Conservation (phyloP, 2,888 invertebrate genomes). For the Caenorhabditis auriculariae region DNA sequence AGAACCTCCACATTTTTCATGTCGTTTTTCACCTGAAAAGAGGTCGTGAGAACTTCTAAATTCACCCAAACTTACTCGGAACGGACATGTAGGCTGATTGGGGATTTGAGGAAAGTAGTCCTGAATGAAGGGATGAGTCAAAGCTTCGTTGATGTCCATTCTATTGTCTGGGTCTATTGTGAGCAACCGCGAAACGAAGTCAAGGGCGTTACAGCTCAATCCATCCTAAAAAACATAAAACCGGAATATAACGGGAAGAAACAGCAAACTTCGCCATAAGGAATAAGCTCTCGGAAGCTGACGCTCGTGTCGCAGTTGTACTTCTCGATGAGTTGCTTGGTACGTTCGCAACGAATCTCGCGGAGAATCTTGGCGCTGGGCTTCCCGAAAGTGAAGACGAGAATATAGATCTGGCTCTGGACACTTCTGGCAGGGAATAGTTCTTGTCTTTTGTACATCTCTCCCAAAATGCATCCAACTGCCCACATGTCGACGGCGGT, state of each 20-base stretch:
- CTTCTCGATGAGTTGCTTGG: conserved; percentile 45
- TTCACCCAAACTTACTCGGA: conserved; percentile 11
- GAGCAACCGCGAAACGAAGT: conserved; percentile 44
- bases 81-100: conserved; percentile 16
- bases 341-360: conserved; percentile 54
- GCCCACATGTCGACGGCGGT: conserved; percentile 62
- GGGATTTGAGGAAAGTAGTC: neutral
- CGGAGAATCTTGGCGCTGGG: conserved; percentile 46
- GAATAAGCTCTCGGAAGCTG: too few species aligned
- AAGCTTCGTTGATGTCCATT: conserved; percentile 46
- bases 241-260: neutral
- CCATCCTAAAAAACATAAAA: too few species aligned
- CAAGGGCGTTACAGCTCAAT: conserved; percentile 44
- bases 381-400: conserved; percentile 49
- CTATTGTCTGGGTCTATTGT: conserved; percentile 42
- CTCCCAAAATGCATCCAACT: conserved; percentile 58
- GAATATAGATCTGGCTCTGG: conserved; percentile 54
- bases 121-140: conserved; percentile 45
- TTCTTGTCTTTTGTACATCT: conserved; percentile 56
- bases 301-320: too few species aligned
- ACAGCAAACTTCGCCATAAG: neutral
- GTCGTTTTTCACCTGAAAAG: conserved; percentile 55
- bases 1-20: conserved; percentile 58
- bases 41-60: neutral
- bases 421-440: conserved; percentile 57